Evolutionary conservation across 2,888 invertebrate genomes (phyloP).

Genomic region (Parthenolecanium corni): DNA sequence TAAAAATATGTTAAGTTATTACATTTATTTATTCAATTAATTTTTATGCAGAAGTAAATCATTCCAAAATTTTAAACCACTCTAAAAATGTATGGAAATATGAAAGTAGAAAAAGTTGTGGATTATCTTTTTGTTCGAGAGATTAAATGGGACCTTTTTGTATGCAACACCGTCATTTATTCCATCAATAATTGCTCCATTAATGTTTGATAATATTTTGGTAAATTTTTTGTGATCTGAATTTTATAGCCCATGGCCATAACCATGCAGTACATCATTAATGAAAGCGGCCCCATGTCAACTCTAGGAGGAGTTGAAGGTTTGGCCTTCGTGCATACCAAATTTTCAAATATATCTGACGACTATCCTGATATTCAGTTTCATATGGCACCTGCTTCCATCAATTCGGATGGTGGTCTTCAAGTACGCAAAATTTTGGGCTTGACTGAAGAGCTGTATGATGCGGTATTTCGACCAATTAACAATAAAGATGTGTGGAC

Average conservation of each 20-base stretch:
- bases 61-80: too few relatives aligned
- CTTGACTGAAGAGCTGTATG: conserved; percentile 65
- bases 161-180: too few relatives aligned
- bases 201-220: too few relatives aligned
- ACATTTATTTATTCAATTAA: too few relatives aligned
- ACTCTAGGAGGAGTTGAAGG: conserved; percentile 79
- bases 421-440: conserved; percentile 66
- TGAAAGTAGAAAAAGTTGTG: too few relatives aligned
- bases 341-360: conserved; percentile 62
- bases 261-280: conserved; percentile 66
- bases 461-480: conserved; percentile 67
- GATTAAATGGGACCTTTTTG: too few relatives aligned
- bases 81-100: too few relatives aligned
- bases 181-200: too few relatives aligned
- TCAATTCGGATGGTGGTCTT: conserved; percentile 55
- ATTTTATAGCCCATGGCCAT: conserved; percentile 55
- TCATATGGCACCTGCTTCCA: conserved; percentile 83
- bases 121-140: too few relatives aligned
- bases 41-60: too few relatives aligned
- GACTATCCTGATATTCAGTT: conserved; percentile 83
- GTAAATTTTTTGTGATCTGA: too few relatives aligned
- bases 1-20: too few relatives aligned
- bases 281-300: conserved; percentile 74
- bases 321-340: conserved; percentile 74
- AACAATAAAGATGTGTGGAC: conserved; percentile 70